Evolutionary conservation across 1,140 invertebrate species (phyloP).

Genomic region (Gryon sp.): DNA sequence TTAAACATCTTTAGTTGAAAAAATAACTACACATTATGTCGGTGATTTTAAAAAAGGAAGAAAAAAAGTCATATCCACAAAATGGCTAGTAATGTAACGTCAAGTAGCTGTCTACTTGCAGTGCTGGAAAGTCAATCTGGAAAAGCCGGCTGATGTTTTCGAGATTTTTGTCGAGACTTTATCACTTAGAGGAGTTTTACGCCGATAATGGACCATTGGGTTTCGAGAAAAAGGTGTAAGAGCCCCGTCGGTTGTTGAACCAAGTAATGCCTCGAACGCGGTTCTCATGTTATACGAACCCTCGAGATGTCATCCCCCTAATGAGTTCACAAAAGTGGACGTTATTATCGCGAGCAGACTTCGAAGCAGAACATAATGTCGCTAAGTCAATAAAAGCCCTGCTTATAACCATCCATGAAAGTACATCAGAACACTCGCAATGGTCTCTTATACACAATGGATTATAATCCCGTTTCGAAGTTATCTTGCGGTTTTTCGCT

Average conservation of each 20-base stretch:
- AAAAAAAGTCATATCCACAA: too few species aligned
- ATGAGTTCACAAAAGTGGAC: conserved; percentile 31
- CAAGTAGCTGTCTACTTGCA: too few species aligned
- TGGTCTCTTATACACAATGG: conserved; percentile 16
- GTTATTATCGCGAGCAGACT: conserved; percentile 16
- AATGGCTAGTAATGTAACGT: too few species aligned
- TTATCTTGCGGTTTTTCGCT: conserved; percentile 16
- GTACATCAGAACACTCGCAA: conserved; percentile 11
- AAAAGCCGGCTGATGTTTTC: conserved; percentile 7
- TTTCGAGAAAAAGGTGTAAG: conserved; percentile 18
- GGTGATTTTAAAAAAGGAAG: too few species aligned
- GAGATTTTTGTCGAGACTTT: conserved; percentile 17
- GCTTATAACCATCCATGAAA: conserved; percentile 18
- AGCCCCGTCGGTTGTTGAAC: neutral
- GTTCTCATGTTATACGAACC: conserved; percentile 24
- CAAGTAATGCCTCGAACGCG: conserved; percentile 7
- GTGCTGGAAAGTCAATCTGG: conserved; percentile 19
- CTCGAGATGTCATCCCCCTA: conserved; percentile 25
- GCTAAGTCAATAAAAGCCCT: conserved; percentile 27
- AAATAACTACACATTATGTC: too few species aligned
- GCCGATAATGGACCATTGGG: conserved; percentile 30
- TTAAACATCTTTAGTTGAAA: too few species aligned
- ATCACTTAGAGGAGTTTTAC: conserved; percentile 12
- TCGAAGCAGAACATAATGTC: conserved; percentile 8
- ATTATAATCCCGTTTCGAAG: conserved; percentile 2